Base-by-base conservation (phyloP, 1,140 invertebrate genomes). In the Microplitis demolitor region DNA sequence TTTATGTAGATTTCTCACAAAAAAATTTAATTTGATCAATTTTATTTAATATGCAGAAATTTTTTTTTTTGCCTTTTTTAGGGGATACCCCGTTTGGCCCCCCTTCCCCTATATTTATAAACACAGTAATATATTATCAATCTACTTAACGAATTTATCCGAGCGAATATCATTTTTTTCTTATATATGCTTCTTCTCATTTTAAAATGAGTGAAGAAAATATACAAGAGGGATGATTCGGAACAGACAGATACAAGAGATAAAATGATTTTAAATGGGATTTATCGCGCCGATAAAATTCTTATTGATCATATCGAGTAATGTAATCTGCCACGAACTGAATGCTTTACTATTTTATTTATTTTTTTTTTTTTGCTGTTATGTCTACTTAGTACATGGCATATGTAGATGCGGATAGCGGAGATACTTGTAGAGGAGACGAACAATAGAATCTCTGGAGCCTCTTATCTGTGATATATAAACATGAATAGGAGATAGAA, bases 261-360 rank as follows among this genome's bases (percentile, higher is more conserved):
- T 13, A 54, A 45, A 45, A 67, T 53, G 51, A 67, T 53, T 45
- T 34, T 16, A 67, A 51, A 51, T 67, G 50, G 5, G 50, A 67
- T 64, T 64, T 64, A 64, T 64, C 34, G 2, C 37, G 35, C 37
- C 13, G 35, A 64, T 64, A 64, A 64, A 64, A 64, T n/a, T 64
- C 62, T 5, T 62, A n/a, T 9, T 64, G 62, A 64, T 62, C 24
- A 62, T 64, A 64, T 64, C 37, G 35, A 64, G 11, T 3, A 14
- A 56, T 56, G 53, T 56, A 56, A 56, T 56, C 53, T 56, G 34
- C n/a, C 9, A 37, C n/a, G 33, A 64, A n/a, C 33, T 64, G 24
- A 24, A 4, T 9, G n/a, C 24, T 62, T 62, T 4, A 8, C 14
- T 62, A 14, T 33, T n/a, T 4, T 62, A 1, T 45, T 5, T 39